Evolutionary conservation across 1,140 invertebrate genomes (phyloP), one percentile per base, ranked within the genome.

Genomic region (Bombus pyrosoma): DNA sequence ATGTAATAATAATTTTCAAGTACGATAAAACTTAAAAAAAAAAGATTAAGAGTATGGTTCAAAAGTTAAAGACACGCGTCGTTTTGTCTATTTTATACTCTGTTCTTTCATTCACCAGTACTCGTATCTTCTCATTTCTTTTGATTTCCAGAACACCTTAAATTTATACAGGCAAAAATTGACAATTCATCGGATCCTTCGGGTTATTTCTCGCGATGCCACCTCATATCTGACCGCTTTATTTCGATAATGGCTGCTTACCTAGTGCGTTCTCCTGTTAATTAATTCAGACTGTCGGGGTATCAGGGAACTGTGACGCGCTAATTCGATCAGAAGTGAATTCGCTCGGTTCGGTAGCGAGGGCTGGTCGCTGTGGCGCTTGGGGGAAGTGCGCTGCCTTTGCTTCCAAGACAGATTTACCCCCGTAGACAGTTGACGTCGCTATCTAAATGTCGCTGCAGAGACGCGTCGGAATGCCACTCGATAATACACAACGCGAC

Each of bases 301-400:
- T 95, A 95, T 95, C 94, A 93, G 91, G 92, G 90, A 94, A 93
- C 92, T 93, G 92, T 93, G 91, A 92, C 89, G 92, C 93, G 93
- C 92, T 95, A 95, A 95, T 95, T 95, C 93, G 94, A 95, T 95
- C 94, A 95, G 91, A 87, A 93, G 92, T 91, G 91, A 93, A 92
- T 91, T 94, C 93, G 88, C 91, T 92, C 90, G 90, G 88, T 92
- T 91, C 92, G 87, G 72, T 88, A 86, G 85, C 83, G 87, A 88
- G 87, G 90, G 89, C 85, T 89, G 82, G 80, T 85, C 76, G 73
- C 69, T 32, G 64, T 68, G 86, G 69, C 76, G 78, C 62, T 87
- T 77, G 84, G 91, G 90, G 87, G 86, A 88, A 90, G 85, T 84
- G 81, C 86, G 85, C 83, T 79, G 92, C 91, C 91, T 91, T 94